Evolutionary conservation across 2,797 vertebrate genomes (phyloP), one percentile per base, ranked within the genome.

Genomic region (Octomys mimax): DNA sequence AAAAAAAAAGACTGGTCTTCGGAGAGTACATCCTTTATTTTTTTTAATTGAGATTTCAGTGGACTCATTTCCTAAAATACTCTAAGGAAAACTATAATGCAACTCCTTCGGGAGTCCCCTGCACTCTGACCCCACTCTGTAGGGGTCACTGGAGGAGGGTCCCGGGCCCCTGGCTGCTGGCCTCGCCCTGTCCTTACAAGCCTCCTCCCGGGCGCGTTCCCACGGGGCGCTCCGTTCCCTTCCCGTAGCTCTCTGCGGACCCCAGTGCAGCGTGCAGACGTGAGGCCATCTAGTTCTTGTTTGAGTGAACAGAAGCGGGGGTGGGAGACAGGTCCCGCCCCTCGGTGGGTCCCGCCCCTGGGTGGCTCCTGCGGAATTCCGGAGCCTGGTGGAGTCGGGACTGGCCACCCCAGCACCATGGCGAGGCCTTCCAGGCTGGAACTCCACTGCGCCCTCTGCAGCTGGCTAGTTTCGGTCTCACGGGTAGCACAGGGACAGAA

Each of bases 1-100:
- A 97, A 70, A 98, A 95, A 98, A 97, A 70, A 98, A 95, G 95
- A 97, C 96, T 91, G 92, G 80, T 89, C 89, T 93, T 92, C 77
- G 92, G 96, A 94, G 97, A 73, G 84, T 94, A 96, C 95, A 97
- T 98, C 93, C 42, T 42, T 42, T 42, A 87, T 98, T 96, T 86
- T 98, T 87, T 36, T 22, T 54, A 92, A 42, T 54, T 82, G 22
- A 5, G 39, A 36, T 92, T 93, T 85, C 54, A 62, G 33, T 52
- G 33, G 62, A 89, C 46, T 83, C 14, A 9, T 52, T 92, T 83
- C 54, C 73, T 88, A 86, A 70, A 86, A 33, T 16, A 11, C 42
- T 5, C 2, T 28, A 42, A 57, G 68, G n/a, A 87, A 57, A 71
- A 26, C 46, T 85, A 13, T 42, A 12, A 16, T 4, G 2, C 33